Evolutionary conservation across 2,113 vertebrate genomes (phyloP).

Genomic region (Otocyon megalotis): DNA sequence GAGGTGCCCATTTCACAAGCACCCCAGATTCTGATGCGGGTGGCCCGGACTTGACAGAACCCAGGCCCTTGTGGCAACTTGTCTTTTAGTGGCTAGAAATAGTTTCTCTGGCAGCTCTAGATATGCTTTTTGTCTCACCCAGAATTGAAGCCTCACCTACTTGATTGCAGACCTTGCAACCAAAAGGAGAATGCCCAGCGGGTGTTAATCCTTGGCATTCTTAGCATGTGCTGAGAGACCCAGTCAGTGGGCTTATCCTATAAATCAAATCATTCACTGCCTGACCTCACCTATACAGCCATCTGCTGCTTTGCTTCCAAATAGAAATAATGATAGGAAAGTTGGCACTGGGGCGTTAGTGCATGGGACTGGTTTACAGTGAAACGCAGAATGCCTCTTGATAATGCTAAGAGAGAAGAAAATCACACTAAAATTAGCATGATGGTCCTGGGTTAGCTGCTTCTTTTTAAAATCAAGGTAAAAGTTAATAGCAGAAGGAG

Average conservation of each 20-base stretch:
- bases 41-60: background rate
- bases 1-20: background rate
- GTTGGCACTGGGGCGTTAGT: background rate
- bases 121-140: background rate
- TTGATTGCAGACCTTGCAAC: background rate
- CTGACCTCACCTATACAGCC: constrained; percentile 27
- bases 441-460: background rate
- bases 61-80: constrained; percentile 12
- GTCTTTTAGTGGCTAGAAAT: constrained; percentile 41
- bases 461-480: constrained; percentile 60
- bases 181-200: background rate
- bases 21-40: background rate
- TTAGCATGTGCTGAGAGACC: constrained; percentile 3
- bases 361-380: constrained; percentile 6
- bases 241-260: background rate
- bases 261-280: constrained; percentile 51
- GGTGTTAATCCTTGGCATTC: background rate
- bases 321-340: constrained; percentile 24
- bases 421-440: constrained; percentile 40
- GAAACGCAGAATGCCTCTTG: background rate
- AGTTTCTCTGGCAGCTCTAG: constrained; percentile 30
- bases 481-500: constrained; percentile 29
- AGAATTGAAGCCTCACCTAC: background rate
- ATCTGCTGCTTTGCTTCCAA: constrained; percentile 5
- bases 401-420: background rate